Evolutionary conservation across 2,797 vertebrate species (phyloP), one percentile per base, ranked within the genome.

Genomic region (Gallinago nigripennis): DNA sequence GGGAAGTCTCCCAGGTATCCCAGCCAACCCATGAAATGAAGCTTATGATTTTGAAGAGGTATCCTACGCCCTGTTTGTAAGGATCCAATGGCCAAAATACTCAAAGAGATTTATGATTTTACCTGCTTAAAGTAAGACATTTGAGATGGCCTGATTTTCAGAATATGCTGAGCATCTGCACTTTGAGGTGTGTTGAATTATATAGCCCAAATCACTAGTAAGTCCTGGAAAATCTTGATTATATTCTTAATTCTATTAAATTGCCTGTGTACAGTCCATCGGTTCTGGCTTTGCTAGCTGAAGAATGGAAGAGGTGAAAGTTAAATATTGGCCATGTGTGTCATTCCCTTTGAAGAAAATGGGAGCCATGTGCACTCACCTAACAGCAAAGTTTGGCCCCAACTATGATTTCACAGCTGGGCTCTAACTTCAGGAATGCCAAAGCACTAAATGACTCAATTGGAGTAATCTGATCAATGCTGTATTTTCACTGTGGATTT

Each of bases 271-370:
- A 39, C 37, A 90, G 57, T 86, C 65, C 85, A 30, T 35, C 85
- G 90, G 82, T 92, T 95, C 92, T 92, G 92, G 88, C 94, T 96
- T 88, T 91, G 78, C 92, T 90, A 58, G 88, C 65, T 95, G 73
- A 90, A 95, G 93, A 95, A 93, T 95, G 86, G 95, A 93, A 94
- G 78, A 95, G 92, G 93, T 95, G 96, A 96, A 95, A 96, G 96
- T 90, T 94, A 96, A 95, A 96, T 95, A 95, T 87, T 94, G 96
- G 92, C 94, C 95, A 97, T 97, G 86, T 96, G 96, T 93, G 96
- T 86, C 93, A 85, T 77, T 95, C 90, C 72, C 96, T 96, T 95
- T 97, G 96, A 97, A 96, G 96, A 96, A 97, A 97, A 97, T 97
- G 83, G 94, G 96, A 97, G 95, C 95, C 95, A 96, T 96, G 95